Evolutionary conservation across 1,140 invertebrate genomes (phyloP).

Genomic region (Drosophila arizonae): DNA sequence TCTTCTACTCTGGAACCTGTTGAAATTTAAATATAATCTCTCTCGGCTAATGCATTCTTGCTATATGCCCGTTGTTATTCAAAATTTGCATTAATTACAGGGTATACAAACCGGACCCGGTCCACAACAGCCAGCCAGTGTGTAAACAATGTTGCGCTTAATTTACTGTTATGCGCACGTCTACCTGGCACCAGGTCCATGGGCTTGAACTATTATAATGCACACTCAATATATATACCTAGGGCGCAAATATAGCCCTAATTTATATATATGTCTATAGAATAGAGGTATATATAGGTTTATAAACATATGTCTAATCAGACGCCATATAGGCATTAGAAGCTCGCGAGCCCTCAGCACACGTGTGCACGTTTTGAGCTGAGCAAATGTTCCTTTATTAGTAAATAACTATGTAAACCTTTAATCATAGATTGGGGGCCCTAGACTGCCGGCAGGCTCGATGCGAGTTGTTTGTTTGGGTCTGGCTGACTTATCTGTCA

Average conservation of each 20-base stretch:
- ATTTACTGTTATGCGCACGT: slow-evolving; percentile 66
- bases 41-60: no score
- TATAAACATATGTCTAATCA: background rate
- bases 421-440: slow-evolving; percentile 41
- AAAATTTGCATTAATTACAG: background rate
- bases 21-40: no score
- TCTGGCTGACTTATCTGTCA: slow-evolving; percentile 38
- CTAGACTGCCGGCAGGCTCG: slow-evolving; percentile 2
- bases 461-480: slow-evolving; percentile 53
- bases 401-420: slow-evolving; percentile 26
- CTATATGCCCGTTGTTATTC: background rate
- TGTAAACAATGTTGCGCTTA: slow-evolving; percentile 71
- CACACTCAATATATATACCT: slow-evolving; percentile 10
- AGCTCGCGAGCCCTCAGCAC: background rate
- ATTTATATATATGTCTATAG: background rate
- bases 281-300: background rate
- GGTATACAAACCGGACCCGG: slow-evolving; percentile 39
- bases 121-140: slow-evolving; percentile 28
- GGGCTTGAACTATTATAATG: slow-evolving; percentile 2
- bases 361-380: slow-evolving; percentile 51
- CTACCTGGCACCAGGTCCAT: slow-evolving; percentile 1
- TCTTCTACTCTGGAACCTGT: no score
- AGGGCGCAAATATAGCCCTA: background rate
- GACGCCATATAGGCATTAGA: slow-evolving; percentile 6
- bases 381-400: background rate